Percentiles rank a stretch among this genome's conserved stretches.
Evolutionary conservation across 2,888 invertebrate genomes (phyloP).

Genomic region (Heliconius ismenius): DNA sequence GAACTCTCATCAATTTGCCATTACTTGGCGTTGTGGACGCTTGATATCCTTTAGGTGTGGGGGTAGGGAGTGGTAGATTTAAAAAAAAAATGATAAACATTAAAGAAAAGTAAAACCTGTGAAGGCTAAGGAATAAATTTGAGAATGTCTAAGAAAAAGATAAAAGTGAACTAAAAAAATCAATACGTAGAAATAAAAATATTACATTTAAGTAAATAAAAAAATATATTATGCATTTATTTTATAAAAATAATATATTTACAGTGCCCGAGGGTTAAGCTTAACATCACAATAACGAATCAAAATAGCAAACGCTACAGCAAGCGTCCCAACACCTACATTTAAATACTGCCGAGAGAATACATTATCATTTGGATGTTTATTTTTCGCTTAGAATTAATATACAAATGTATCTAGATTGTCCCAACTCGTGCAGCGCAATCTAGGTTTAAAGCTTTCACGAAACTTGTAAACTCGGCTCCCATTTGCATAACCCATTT

Average conservation of each 20-base stretch:
- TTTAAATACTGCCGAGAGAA: constrained; percentile 8
- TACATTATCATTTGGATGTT: constrained; percentile 9
- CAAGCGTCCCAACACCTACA: not conserved
- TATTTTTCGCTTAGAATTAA: constrained; percentile 35
- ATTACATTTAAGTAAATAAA: too few species aligned
- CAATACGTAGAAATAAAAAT: too few species aligned
- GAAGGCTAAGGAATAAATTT: too few species aligned
- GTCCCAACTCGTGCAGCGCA: constrained; percentile 39
- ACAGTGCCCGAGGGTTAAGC: too few species aligned
- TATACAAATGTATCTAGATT: constrained; percentile 42
- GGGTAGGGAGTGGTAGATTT: too few species aligned
- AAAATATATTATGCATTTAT: too few species aligned
- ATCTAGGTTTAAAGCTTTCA: constrained; percentile 44
- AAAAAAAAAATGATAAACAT: too few species aligned
- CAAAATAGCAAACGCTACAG: not conserved
- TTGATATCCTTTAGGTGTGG: not conserved
- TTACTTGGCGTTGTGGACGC: constrained; percentile 6
- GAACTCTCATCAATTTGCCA: constrained; percentile 21
- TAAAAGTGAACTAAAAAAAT: too few species aligned
- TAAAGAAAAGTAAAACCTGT: too few species aligned
- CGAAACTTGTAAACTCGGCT: constrained; percentile 48
- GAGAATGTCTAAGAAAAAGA: too few species aligned
- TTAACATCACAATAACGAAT: not conserved
- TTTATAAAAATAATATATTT: too few species aligned
- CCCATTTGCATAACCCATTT: constrained; percentile 65